Conservation (phyloP, 2,797 vertebrate species). For the Artibeus lituratus region DNA sequence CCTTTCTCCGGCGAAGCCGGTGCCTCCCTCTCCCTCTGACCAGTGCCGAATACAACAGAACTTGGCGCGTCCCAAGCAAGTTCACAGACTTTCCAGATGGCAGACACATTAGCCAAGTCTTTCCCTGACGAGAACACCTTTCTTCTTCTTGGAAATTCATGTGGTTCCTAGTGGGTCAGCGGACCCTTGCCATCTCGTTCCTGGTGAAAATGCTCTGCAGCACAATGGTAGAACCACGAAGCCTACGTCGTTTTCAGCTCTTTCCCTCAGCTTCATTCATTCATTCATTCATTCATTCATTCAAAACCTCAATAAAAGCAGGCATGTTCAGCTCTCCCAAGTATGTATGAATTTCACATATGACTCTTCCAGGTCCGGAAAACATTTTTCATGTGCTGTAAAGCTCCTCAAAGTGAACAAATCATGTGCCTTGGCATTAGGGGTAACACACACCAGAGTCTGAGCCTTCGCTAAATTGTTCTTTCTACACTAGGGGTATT, state of each 20-base stretch:
- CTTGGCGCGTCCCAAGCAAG: neutral
- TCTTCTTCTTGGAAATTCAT: neutral
- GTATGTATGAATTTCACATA: neutral
- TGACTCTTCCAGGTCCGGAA: neutral
- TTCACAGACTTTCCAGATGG: constrained; percentile 34
- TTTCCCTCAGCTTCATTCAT: neutral
- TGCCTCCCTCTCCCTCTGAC: neutral
- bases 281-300: neutral
- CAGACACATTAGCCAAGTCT: neutral
- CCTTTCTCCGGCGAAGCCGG: neutral
- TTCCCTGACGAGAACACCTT: constrained; percentile 14
- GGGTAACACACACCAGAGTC: neutral
- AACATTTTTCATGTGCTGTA: neutral
- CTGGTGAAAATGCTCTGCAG: neutral
- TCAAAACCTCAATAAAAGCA: neutral
- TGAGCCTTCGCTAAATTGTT: neutral
- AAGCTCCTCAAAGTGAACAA: neutral
- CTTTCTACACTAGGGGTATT: neutral
- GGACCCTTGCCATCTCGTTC: neutral
- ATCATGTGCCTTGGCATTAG: neutral
- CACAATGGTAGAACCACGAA: neutral
- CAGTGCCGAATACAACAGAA: neutral
- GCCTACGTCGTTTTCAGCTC: neutral
- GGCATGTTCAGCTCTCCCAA: neutral
- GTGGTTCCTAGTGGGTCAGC: neutral